Base-by-base conservation (phyloP, 2,797 vertebrate genomes). In the Rhadinocentrus ornatus region DNA sequence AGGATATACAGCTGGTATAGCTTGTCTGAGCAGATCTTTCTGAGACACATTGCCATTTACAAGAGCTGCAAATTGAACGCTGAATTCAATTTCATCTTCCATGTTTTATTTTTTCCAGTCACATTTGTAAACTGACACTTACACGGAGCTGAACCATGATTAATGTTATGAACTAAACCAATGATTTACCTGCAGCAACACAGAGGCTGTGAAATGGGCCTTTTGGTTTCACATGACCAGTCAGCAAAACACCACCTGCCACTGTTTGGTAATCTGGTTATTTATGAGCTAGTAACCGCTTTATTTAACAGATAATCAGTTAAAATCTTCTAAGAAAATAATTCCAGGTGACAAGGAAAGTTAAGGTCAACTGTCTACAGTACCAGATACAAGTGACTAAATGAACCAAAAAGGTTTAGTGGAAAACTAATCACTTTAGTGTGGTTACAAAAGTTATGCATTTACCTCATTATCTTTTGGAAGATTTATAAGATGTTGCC, bases 381-480 rank as follows among this genome's bases (percentile, higher is more conserved):
- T 6, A 29, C 1, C 1, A 56, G 4, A 72, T 48, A 29, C 57
- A 29, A 35, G 18, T 46, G 34, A 0, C 39, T 62, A 37, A 50
- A 59, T 52, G 12, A 44, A 56, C 46, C 27, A 27, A 52, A 58
- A 37, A 39, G 31, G 26, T 73, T 6, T 16, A 26, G 26, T 26
- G 18, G 64, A 57, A 60, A 69, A 10, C 20, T 15, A 69, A 26
- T 20, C 11, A 12, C n/a, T 46, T 3, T n/a, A 29, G 32, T 16
- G 44, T 13, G 6, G n/a, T 39, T 64, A 31, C 18, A 53, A 72
- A 73, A 67, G 57, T 62, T 60, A 46, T 55, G 52, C 27, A 39
- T 86, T 80, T 74, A 39, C 11, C 71, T 83, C 71, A 74, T 76
- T 79, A 74, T 63, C 62, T 68, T 53, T 2, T 24, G 37, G 39